phyloP scores from a whole-genome alignment of 2,113 vertebrate genomes.

The Cettia cetti region DNA sequence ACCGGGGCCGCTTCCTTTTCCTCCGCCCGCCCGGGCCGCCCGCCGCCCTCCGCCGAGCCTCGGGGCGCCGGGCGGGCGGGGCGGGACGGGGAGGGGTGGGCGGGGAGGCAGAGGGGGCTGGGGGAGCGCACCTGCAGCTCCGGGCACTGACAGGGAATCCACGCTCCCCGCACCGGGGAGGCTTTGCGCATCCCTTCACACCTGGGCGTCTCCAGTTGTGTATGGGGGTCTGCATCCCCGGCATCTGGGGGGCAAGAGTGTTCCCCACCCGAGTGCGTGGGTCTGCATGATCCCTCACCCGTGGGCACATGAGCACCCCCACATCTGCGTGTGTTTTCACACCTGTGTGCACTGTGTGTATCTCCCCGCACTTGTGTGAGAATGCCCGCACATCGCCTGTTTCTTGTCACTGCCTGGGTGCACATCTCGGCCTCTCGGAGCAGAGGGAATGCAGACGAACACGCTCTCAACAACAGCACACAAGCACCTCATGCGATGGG shows the following conservation, averaged over 20 bases:
- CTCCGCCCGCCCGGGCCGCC: too few species aligned
- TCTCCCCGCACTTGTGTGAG: too few species aligned
- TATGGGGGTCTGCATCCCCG: background rate
- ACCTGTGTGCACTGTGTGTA: too few species aligned
- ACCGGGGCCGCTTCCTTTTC: constrained; percentile 82
- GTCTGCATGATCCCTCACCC: background rate
- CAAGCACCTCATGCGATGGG: fast-evolving
- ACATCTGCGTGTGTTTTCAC: background rate
- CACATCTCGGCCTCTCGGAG: background rate
- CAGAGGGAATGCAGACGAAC: background rate
- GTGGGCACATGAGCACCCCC: too few species aligned
- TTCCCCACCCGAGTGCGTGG: background rate
- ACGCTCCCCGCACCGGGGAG: background rate
- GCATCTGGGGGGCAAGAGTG: background rate
- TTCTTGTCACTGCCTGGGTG: background rate
- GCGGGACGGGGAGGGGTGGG: background rate
- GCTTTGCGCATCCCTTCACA: background rate
- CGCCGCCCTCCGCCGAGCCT: too few species aligned
- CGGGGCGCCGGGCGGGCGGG: too few species aligned
- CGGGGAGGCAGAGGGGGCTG: background rate
- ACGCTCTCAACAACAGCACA: fast-evolving
- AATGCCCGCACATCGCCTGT: background rate
- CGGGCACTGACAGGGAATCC: background rate
- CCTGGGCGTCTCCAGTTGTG: background rate
- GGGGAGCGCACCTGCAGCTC: background rate